Evolutionary conservation across 2,888 invertebrate species (phyloP), one percentile per base, ranked within the genome.

Genomic region (Conus canariensis): DNA sequence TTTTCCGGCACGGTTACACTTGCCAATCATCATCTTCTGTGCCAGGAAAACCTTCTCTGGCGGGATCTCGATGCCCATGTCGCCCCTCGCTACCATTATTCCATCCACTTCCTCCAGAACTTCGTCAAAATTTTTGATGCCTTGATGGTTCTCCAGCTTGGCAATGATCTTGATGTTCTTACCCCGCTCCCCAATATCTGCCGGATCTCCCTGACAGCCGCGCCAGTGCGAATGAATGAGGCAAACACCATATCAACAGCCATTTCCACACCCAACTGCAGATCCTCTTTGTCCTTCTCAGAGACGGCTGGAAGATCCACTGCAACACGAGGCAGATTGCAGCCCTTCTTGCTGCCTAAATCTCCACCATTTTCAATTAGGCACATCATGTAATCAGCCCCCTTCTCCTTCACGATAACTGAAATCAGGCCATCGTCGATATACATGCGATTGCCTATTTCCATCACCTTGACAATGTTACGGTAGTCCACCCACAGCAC

Each of bases 131-230:
- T 97, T 96, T 93, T 8, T 94, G 14, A 96, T 96, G 88, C 99
- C 99, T 97, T 99, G 99, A 96, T 99, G 99, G 97, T 99, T 99
- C 97, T 99, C 99, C 95, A 99, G 99, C 97, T 99, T 99, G 91
- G 99, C 98, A 95, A 99, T 99, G 95, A 99, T 98, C 96, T 98
- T 97, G 93, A 99, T 99, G 95, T 98, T 97, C 96, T 98, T 98
- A 74, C 99, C 99, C 96, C 98, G 93, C 91, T 95, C 96, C 93
- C 99, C 89, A 99, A 97, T 94, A 99, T 97, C 89, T 97, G 96
- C 91, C 99, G 97, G 95, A 99, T 99, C 96, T 98, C 98, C 25
- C 97, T 96, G 12, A 99, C 97, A 25, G 99, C 99, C 0, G 97
- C 97, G 6, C 98, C 99, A 96, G 98, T 98, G 93, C 99, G 97